Base-by-base conservation (phyloP, 2,797 vertebrate species). In the Ctenosaura bakeri region DNA sequence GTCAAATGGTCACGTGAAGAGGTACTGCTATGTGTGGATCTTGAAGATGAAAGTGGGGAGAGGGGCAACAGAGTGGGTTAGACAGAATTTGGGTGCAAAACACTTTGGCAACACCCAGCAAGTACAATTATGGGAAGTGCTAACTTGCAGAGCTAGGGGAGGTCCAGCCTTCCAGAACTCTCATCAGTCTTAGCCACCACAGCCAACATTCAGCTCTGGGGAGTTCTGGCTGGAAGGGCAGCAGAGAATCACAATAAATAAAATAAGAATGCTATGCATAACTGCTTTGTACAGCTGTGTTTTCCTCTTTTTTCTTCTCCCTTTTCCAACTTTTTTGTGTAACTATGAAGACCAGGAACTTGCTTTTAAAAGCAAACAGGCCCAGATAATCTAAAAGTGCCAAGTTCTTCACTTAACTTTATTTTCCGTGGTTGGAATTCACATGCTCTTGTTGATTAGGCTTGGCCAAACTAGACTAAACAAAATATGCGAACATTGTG, bases 1-100 rank as follows among this genome's bases (percentile, higher is more conserved):
- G 98, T 99, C 92, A 99, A 98, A 89, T 99, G 99, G 99, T 98
- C 98, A 0, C 98, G 98, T 3, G 98, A 98, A 76, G 99, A 99
- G 98, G 99, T 99, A 94, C 96, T 69, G 91, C 92, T 91, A 73
- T 81, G 74, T 85, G 46, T 6, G 0, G 2, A 24, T 2, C 7
- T 24, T n/a, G 82, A 74, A 56, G 14, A 1, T 16, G 24, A 42
- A 80, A 52, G 59, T 42, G 22, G 42, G 66, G 26, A 32, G 64
- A 26, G 35, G 64, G 12, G 6, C 59, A 50, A 76, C 35, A 77
- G 32, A 32, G 35, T 16, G 42, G 24, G n/a, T 32, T 46, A 29
- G 62, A 32, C 12, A 56, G 20, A 71, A 69, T 46, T 20, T 89
- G 32, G 22, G 52, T 35, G 66, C 38, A 13, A 69, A 66, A 56